phyloP scores from a whole-genome alignment of 1,140 invertebrate genomes.

The Drosophila quadrilineata region DNA sequence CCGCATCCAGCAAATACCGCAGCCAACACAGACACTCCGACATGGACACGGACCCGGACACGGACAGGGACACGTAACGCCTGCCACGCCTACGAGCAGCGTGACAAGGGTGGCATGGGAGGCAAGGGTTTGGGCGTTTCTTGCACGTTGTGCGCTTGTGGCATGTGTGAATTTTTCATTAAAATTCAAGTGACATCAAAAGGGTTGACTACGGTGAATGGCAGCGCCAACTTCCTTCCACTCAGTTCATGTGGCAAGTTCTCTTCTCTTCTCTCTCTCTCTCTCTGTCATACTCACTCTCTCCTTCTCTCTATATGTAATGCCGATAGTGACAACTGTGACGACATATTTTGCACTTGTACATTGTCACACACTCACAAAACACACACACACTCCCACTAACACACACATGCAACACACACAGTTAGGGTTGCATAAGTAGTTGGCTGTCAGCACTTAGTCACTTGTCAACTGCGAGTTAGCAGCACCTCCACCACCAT shows the following conservation, averaged over 20 bases:
- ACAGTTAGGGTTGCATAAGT: slow-evolving; percentile 39
- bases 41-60: too few species aligned
- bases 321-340: slow-evolving; percentile 78
- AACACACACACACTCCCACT: slow-evolving; percentile 11
- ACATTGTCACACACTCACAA: slow-evolving; percentile 52
- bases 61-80: slow-evolving; percentile 50
- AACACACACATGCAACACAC: background rate
- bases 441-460: slow-evolving; percentile 56
- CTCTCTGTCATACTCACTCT: too few species aligned
- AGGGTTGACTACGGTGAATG: slow-evolving; percentile 64
- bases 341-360: slow-evolving; percentile 74
- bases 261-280: background rate
- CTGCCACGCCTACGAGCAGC: slow-evolving; percentile 29
- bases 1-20: slow-evolving; percentile 63
- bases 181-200: slow-evolving; percentile 80
- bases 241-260: slow-evolving; percentile 9
- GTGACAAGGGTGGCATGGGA: background rate
- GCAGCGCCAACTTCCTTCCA: slow-evolving; percentile 13
- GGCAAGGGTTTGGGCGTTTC: slow-evolving; percentile 21
- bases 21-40: slow-evolving; percentile 35
- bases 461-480: slow-evolving; percentile 50
- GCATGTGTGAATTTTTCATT: slow-evolving; percentile 80
- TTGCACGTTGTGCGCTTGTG: slow-evolving; percentile 65
- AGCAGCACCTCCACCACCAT: slow-evolving; percentile 19
- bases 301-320: slow-evolving; percentile 11